phyloP scores from a whole-genome alignment of 1,140 invertebrate species.

The Schlechtendalia chinensis region DNA sequence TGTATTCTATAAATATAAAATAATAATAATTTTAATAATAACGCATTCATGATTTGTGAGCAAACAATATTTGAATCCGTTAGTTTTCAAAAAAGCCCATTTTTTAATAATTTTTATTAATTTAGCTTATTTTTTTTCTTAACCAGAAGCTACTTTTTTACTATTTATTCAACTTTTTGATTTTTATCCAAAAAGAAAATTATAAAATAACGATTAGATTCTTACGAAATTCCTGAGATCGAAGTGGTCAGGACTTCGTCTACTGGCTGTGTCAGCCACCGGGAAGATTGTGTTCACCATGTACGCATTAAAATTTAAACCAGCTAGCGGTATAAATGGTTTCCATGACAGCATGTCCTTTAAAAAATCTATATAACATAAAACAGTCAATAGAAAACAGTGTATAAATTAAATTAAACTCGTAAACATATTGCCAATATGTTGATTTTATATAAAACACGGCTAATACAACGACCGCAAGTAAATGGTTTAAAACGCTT shows the following conservation, averaged over 20 bases:
- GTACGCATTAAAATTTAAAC: slow-evolving; percentile 71
- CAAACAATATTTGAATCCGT: too few relatives aligned
- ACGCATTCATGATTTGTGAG: too few relatives aligned
- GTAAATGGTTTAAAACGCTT: slow-evolving; percentile 17
- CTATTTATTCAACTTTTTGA: too few relatives aligned
- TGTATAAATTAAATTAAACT: neutral
- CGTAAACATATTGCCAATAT: too few relatives aligned
- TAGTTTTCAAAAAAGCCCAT: too few relatives aligned
- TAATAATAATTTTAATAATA: too few relatives aligned
- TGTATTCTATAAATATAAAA: too few relatives aligned
- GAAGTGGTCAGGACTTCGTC: slow-evolving; percentile 58
- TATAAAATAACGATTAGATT: slow-evolving; percentile 22
- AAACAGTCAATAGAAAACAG: neutral
- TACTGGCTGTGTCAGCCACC: slow-evolving; percentile 57
- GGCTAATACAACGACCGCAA: neutral
- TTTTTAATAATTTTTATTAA: too few relatives aligned
- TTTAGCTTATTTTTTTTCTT: too few relatives aligned
- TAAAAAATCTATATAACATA: slow-evolving; percentile 60
- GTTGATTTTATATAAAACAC: too few relatives aligned
- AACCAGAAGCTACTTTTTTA: too few relatives aligned
- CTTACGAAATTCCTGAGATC: slow-evolving; percentile 56
- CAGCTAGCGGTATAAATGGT: slow-evolving; percentile 67
- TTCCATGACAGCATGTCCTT: slow-evolving; percentile 66
- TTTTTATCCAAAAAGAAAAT: too few relatives aligned
- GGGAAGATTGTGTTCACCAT: slow-evolving; percentile 62